These are phyloP conservation scores for Lucinisca nassula DNA, from an alignment of 2,888 invertebrate genomes.

Conservation along the genomic window DNA sequence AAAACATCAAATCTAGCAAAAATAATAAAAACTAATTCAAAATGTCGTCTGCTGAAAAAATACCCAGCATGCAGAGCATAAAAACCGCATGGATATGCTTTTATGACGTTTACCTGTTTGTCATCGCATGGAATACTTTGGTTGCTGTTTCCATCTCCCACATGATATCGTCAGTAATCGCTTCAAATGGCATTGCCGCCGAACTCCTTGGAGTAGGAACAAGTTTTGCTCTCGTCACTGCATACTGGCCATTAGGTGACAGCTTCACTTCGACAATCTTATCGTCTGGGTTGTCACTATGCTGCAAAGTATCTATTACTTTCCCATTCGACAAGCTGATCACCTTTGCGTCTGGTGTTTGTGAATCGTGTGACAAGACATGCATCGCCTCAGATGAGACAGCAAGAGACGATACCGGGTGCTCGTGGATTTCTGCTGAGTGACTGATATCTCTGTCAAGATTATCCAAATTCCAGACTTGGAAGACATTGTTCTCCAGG, in stretches of 20 bases:
- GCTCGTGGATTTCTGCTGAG: constrained; percentile 77
- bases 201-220: constrained; percentile 42
- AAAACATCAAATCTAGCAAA: no score
- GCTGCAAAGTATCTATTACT: constrained; percentile 74
- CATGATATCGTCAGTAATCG: constrained; percentile 77
- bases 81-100: no score
- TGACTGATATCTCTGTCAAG: constrained; percentile 81
- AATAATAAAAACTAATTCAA: no score
- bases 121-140: constrained; percentile 68
- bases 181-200: constrained; percentile 56
- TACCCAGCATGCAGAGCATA: no score
- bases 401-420: constrained; percentile 69
- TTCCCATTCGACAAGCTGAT: constrained; percentile 75
- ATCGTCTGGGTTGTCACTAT: constrained; percentile 72
- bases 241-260: constrained; percentile 77
- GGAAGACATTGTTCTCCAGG: constrained; percentile 80
- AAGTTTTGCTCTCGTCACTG: constrained; percentile 72
- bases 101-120: constrained; percentile 54
- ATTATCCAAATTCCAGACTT: constrained; percentile 85
- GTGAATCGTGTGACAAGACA: constrained; percentile 73
- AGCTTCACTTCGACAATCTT: constrained; percentile 70
- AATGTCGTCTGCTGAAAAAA: no score
- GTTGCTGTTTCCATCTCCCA: constrained; percentile 79
- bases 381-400: constrained; percentile 65
- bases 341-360: constrained; percentile 81